Base-by-base conservation (phyloP, 2,113 vertebrate genomes). In the Terrapene triunguis region DNA sequence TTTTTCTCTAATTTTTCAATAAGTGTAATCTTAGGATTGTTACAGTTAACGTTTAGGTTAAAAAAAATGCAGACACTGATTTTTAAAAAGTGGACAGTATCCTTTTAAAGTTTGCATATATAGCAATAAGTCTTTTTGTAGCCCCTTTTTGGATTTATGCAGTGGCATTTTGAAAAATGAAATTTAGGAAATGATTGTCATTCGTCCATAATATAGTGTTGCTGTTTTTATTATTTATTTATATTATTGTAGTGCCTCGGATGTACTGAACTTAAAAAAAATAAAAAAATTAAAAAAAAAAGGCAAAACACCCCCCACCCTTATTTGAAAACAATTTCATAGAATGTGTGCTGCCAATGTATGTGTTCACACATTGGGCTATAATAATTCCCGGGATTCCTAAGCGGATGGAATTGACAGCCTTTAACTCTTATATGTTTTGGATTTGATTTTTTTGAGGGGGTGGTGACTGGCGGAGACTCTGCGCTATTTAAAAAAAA, bases 401-500 rank as follows among this genome's bases (percentile, higher is more conserved):
- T 4, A 0, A 0, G 10, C 32, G 12, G 84, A 93, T 65, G 44
- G 0, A 5, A 6, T 55, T 10, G 57, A 62, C 55, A 55, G 22
- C 22, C n/a, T n/a, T 47, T 51, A 87, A 59, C 12, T 1, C 16
- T 2, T 0, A 0, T 0, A 0, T 0, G 0, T 93, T 85, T 83
- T 53, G 51, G 17, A 1, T 76, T 2, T 47, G 72, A 1, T 55
- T 54, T 0, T 50, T 50, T 47, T 65, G n/a, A 42, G 79, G 87
- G 90, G 47, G 21, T 17, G 59, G 17, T 9, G n/a, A 16, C 35
- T 8, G 4, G 10, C 19, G 16, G 35, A 21, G 38, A 47, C 25
- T 50, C 13, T 94, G 4, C 0, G 0, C 22, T 89, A 54, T 82
- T 9, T 93, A 84, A 55, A 29, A 76, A 80, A 57, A 42, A 10